Evolutionary conservation across 1,140 invertebrate species (phyloP), one percentile per base, ranked within the genome.

Genomic region (Caenorhabditis tropicalis): DNA sequence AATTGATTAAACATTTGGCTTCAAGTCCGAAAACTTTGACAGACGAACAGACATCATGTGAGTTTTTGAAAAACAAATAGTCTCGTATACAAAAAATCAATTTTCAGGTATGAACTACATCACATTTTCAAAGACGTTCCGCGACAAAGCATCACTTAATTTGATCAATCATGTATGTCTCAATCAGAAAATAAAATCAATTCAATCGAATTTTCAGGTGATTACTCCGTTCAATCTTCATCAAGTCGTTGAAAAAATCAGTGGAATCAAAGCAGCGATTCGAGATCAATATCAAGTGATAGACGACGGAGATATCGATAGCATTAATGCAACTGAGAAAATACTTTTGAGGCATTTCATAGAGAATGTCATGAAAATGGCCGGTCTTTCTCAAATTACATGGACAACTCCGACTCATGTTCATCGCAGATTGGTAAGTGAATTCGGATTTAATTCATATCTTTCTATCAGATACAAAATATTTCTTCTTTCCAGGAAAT

Each of bases 401-500:
- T 74, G 65, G 65, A 36, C 65, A 10, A 21, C 33, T 1, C 0
- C 15, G 24, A 7, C n/a, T 21, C 36, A 74, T 74, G 9, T 74
- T 12, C 33, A 74, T 3, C 12, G 65, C 43, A 33, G 65, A 74
- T 46, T 74, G 65, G 65, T 74, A 24, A 74, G 33, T 58, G 10
- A 19, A 24, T 74, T 74, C 12, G 1, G 33, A 12, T n/a, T n/a
- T n/a, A n/a, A n/a, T n/a, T n/a, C n/a, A 2, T 9, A 19, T 10
- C 10, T 31, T 74, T n/a, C 1, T 15, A 9, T 29, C 15, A 2
- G 21, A 56, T 7, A n/a, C 19, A 36, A 65, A 65, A 16, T 36
- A 16, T 2, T 36, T 16, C 58, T 58, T 65, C 4, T 12, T 74
- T 74, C 19, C 65, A 74, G 65, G 65, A 74, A 74, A 74, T 74